phyloP scores from a whole-genome alignment of 2,888 invertebrate species.

The Dromius quadrimaculatus region DNA sequence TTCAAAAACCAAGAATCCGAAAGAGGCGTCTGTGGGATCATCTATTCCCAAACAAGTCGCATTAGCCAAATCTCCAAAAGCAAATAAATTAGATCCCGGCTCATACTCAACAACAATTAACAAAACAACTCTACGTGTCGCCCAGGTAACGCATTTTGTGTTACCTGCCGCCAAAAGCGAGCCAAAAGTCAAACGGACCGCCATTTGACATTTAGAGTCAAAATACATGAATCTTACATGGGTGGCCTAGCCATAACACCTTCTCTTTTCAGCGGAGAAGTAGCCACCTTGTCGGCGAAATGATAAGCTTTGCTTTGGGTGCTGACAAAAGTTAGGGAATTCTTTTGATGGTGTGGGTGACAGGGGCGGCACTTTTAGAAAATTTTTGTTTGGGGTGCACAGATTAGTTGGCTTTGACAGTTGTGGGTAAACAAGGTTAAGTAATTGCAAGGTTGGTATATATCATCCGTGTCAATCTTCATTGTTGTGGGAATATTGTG shows the following conservation, averaged over 20 bases:
- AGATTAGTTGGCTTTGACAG: conserved; percentile 67
- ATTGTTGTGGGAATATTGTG: conserved; percentile 26
- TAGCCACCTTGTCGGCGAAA: background rate
- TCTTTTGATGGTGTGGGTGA: conserved; percentile 18
- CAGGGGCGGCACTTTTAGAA: conserved; percentile 33
- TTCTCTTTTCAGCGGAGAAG: conserved; percentile 11
- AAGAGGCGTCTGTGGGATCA: conserved; percentile 9
- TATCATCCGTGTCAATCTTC: conserved; percentile 29
- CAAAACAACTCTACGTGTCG: conserved; percentile 15
- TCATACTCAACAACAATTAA: conserved; percentile 40
- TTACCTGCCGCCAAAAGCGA: conserved; percentile 52
- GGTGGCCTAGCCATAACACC: conserved; percentile 54
- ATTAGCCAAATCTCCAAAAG: conserved; percentile 24
- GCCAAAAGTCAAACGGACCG: conserved; percentile 58
- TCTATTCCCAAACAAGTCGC: conserved; percentile 20
- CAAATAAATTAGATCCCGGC: conserved; percentile 41
- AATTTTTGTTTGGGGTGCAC: conserved; percentile 35
- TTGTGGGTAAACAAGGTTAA: conserved; percentile 66
- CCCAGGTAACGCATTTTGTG: conserved; percentile 25
- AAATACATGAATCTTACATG: conserved; percentile 57
- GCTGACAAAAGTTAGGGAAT: conserved; percentile 23
- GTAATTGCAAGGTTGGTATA: conserved; percentile 60
- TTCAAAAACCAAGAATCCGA: conserved; percentile 26
- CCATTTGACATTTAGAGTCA: conserved; percentile 59
- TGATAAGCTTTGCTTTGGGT: conserved; percentile 17